Evolutionary conservation across 1,140 invertebrate species (phyloP).

Genomic region (Brachionus koreanus): DNA sequence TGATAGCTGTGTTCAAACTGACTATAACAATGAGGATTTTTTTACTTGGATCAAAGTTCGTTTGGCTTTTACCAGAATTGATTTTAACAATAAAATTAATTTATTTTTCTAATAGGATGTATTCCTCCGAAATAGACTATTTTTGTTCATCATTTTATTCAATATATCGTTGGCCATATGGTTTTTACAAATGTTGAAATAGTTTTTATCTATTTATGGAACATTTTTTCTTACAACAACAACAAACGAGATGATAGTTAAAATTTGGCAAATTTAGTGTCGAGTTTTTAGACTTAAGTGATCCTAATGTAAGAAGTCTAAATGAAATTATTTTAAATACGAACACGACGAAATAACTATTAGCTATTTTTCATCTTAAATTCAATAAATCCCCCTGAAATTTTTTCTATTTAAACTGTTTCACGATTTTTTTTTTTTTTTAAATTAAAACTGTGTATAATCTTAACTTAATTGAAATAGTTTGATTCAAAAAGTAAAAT

Average conservation of each 20-base stretch:
- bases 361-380: background rate
- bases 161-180: constrained; percentile 43
- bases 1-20: constrained; percentile 31
- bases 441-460: background rate
- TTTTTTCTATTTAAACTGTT: background rate
- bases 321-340: background rate
- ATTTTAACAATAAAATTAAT: background rate
- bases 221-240: too few species aligned
- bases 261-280: background rate
- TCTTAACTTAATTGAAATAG: background rate
- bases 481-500: background rate
- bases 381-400: background rate
- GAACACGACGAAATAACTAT: background rate
- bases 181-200: constrained; percentile 45
- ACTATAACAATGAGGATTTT: background rate
- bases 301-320: background rate
- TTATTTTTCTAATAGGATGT: constrained; percentile 32
- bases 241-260: background rate
- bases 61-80: background rate
- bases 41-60: constrained; percentile 16
- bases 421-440: background rate
- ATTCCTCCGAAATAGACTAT: constrained; percentile 29
- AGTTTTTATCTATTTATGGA: background rate
- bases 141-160: constrained; percentile 40
- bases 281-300: background rate